Base-by-base conservation (phyloP, 2,888 invertebrate genomes). In the Pammene aurita region DNA sequence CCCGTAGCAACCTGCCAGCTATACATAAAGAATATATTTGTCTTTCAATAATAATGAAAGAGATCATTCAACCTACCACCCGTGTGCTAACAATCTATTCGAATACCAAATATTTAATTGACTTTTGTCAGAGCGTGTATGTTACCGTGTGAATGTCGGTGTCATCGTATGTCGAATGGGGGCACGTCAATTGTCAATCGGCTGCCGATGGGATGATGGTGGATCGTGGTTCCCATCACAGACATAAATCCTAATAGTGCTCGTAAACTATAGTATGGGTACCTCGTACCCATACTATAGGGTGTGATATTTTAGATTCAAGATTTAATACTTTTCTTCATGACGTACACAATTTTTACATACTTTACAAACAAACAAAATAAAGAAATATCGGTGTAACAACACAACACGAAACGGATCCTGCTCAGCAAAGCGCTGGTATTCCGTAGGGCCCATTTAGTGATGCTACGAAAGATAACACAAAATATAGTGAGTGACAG, bases 161-260 rank as follows among this genome's bases (percentile, higher is more conserved):
- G 77, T 80, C 80, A 85, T 86, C 88, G 82, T 82, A 82, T 82
- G 82, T 81, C 9, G 67, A 65, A 76, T 84, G 75, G 72, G 74
- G 87, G 84, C 86, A 84, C 77, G 79, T 80, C 85, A 83, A 84
- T 86, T 87, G 87, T 84, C 86, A 84, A 86, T 84, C 80, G 82
- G 74, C 78, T 81, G 79, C 77, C 75, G 76, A 74, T 78, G 78
- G 75, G 67, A 66, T 50, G 56, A 73, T 75, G 73, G 73, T 72
- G 67, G 71, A 67, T 55, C 70, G 64, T 67, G 75, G 81, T 88
- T 88, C 88, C 85, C 88, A 88, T 86, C 50, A 50, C 50, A 26
- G 50, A 50, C 13, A 26, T 50, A 0, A 11, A 50, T 50, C 0
- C 11, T 48, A 7, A n/a, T 50, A 50, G 50, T 26, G 7, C 50